Evolutionary conservation across 2,113 vertebrate genomes (phyloP).

Genomic region (Prolemur simus): DNA sequence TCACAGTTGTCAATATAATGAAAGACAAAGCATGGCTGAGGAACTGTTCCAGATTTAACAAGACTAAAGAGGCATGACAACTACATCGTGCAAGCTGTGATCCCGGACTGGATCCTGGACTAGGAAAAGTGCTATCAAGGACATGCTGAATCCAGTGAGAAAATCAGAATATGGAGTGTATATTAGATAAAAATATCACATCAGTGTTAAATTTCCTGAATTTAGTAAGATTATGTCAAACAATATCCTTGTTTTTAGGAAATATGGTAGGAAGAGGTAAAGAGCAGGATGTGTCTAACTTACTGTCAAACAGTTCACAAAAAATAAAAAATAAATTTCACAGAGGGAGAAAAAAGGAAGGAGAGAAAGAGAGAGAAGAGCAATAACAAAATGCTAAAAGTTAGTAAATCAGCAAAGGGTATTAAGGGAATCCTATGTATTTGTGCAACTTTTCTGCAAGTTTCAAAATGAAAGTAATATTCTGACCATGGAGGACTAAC

Average conservation of each 20-base stretch:
- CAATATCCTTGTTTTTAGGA: neutral
- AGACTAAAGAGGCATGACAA: neutral
- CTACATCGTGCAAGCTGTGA: no score
- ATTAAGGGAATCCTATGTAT: neutral
- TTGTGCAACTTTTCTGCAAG: neutral
- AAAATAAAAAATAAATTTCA: neutral
- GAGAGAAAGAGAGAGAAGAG: neutral
- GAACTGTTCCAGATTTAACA: neutral
- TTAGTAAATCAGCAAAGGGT: neutral
- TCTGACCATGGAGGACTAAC: neutral
- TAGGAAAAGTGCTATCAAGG: neutral
- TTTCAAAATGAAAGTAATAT: neutral
- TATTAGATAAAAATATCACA: neutral
- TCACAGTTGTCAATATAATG: neutral
- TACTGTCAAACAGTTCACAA: neutral
- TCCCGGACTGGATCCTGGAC: neutral
- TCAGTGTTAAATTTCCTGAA: neutral
- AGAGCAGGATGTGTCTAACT: neutral
- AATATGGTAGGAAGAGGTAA: neutral
- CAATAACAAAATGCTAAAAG: neutral
- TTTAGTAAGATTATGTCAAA: neutral
- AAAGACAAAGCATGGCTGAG: neutral
- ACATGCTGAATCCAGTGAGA: neutral
- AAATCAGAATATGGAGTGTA: neutral
- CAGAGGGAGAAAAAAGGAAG: neutral